Conservation (phyloP, 2,113 vertebrate species). For the Pteronura brasiliensis region DNA sequence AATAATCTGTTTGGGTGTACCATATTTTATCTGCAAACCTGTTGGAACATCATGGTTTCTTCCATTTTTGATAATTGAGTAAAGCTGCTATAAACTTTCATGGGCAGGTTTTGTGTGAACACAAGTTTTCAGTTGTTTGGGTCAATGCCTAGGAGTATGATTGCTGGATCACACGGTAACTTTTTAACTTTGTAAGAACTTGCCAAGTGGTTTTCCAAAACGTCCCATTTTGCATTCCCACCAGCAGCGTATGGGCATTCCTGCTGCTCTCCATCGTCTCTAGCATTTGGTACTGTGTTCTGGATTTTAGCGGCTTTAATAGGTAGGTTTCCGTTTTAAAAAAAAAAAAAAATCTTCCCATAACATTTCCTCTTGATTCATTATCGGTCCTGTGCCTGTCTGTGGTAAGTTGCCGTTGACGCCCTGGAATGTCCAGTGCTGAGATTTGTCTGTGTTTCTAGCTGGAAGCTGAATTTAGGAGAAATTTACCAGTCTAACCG, state of each 20-base stretch:
- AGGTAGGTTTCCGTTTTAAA: background rate
- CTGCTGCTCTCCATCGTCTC: background rate
- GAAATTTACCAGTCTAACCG: too few relatives aligned
- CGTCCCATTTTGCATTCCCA: background rate
- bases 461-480: background rate
- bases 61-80: background rate
- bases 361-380: background rate
- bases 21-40: background rate
- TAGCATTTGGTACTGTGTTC: background rate
- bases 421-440: accelerated
- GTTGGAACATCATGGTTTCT: background rate
- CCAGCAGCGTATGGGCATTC: accelerated
- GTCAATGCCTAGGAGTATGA: too few relatives aligned
- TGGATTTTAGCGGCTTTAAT: background rate
- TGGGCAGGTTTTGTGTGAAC: background rate
- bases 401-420: background rate
- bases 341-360: background rate
- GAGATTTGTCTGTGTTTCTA: background rate
- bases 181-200: background rate
- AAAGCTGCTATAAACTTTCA: background rate
- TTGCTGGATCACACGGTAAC: background rate
- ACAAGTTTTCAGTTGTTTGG: background rate
- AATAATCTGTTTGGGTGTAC: background rate
- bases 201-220: background rate
- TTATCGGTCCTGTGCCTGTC: too few relatives aligned